phyloP scores from a whole-genome alignment of 2,113 vertebrate genomes.

The Melierax canorus region DNA sequence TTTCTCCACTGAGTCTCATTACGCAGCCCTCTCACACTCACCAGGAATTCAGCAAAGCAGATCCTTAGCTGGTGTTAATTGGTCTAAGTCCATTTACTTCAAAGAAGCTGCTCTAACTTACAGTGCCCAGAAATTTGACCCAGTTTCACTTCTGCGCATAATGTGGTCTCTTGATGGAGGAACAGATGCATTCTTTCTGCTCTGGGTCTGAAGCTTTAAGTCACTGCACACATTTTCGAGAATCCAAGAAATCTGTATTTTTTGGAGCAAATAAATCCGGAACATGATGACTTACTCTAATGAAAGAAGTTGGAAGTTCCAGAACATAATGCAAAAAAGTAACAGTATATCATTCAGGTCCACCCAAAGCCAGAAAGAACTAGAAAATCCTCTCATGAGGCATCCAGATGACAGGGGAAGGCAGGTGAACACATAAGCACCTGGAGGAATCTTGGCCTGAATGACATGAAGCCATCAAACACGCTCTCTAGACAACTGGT shows the following conservation, averaged over 20 bases:
- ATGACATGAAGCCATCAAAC: neutral
- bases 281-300: neutral
- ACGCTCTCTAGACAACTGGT: neutral
- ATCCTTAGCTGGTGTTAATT: slow-evolving; percentile 21
- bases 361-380: neutral
- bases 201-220: neutral
- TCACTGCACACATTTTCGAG: neutral
- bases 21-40: neutral
- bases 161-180: neutral
- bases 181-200: neutral
- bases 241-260: neutral
- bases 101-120: slow-evolving; percentile 8
- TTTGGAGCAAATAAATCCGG: neutral
- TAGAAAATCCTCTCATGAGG: neutral
- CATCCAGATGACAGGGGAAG: neutral
- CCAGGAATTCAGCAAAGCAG: slow-evolving; percentile 16
- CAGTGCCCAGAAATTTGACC: slow-evolving; percentile 17
- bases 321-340: neutral
- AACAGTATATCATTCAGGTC: neutral
- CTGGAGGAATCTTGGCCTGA: neutral
- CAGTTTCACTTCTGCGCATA: neutral
- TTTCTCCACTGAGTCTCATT: neutral
- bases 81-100: slow-evolving; percentile 19
- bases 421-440: neutral
- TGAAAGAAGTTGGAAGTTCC: neutral